Percentiles rank a stretch among this genome's conserved stretches.
phyloP scores from a whole-genome alignment of 2,797 vertebrate species.

The Mastacembelus armatus region DNA sequence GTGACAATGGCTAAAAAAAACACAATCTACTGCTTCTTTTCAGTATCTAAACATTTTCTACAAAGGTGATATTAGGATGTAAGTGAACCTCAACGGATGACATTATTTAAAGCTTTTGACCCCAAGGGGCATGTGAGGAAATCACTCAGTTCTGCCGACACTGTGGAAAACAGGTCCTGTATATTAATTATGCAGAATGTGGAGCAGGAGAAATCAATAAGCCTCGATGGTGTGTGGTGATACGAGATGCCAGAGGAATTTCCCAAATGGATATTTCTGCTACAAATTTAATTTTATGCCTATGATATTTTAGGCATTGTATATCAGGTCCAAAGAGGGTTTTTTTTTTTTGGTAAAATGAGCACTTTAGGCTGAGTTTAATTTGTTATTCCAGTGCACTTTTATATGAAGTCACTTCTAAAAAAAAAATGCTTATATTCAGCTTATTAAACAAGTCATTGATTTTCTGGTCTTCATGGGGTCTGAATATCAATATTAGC shows the following conservation, averaged over 20 bases:
- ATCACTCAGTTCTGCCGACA: conserved; percentile 58
- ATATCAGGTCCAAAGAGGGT: neutral
- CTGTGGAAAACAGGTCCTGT: conserved; percentile 51
- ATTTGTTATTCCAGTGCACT: neutral
- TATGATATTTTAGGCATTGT: conserved; percentile 15
- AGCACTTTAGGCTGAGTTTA: neutral
- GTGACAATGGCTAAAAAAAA: conserved; percentile 10
- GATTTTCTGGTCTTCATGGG: neutral
- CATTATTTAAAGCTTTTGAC: conserved; percentile 56
- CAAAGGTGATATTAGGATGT: conserved; percentile 18
- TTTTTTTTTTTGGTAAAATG: conserved; percentile 10
- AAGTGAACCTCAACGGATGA: conserved; percentile 42
- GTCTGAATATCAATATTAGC: neutral
- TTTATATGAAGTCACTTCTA: neutral
- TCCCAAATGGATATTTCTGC: conserved; percentile 39
- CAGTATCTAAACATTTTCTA: conserved; percentile 8
- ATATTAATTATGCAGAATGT: conserved; percentile 70
- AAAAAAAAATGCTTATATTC: neutral
- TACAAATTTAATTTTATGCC: neutral
- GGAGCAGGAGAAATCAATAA: conserved; percentile 63
- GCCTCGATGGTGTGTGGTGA: conserved; percentile 44
- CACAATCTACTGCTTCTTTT: conserved; percentile 19
- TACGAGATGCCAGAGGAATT: conserved; percentile 47
- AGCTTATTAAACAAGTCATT: neutral
- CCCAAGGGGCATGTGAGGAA: conserved; percentile 34